Evolutionary conservation across 1,140 invertebrate species (phyloP), one percentile per base, ranked within the genome.

Genomic region (Tenebrio molitor): DNA sequence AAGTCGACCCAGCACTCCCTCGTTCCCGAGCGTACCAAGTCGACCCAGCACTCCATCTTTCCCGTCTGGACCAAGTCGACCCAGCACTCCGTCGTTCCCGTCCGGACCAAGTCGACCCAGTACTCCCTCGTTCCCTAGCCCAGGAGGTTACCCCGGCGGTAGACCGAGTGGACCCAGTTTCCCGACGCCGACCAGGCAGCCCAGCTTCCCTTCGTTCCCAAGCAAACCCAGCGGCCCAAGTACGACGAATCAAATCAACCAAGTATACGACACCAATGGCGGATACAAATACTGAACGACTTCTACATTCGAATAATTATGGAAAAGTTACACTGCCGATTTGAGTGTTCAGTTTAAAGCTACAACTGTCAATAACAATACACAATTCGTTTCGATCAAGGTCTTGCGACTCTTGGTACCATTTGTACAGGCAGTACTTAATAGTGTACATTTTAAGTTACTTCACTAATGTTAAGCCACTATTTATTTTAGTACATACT

Each of bases 241-340:
- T 10, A 33, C 29, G 29, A 4, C 29, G 29, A 10, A 10, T 33
- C 29, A n/a, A n/a, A 50, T 50, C 41, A 69, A 50, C 29, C 80
- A 81, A 66, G 72, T 77, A 36, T 81, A 81, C 58, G 50, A 71
- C 21, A 83, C 84, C 15, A 83, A 78, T 77, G 85, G 85, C 33
- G 86, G 87, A 41, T 88, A 88, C 80, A 86, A 86, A 66, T 88
- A 88, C 78, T 88, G 85, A 66, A 67, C 29, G 8, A 58, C 6
- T 6, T 12, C 25, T 29, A 8, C 25, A 3, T 29, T 4, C 25
- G 25, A 50, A 33, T 7, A 42, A 58, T 29, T n/a, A 19, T 44
- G 23, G 21, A 50, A 72, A 53, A 25, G 6, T 16, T 15, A 42
- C 34, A 14, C 41, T 71, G 16, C 62, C 71, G 25, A 66, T 63